Percentiles rank a stretch among this genome's conserved stretches.
phyloP scores from a whole-genome alignment of 2,888 invertebrate genomes.

The Rotaria socialis region DNA sequence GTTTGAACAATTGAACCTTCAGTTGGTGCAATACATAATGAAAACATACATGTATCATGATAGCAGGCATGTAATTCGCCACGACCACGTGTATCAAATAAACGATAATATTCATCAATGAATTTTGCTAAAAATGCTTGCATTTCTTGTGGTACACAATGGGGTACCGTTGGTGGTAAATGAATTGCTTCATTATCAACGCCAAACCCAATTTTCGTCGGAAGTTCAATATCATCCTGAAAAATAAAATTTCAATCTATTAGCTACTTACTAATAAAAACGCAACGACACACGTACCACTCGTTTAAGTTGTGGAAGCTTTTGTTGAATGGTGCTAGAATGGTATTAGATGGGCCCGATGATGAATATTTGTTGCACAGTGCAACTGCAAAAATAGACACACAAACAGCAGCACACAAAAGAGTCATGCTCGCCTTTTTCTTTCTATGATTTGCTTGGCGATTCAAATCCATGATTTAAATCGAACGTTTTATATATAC shows the following conservation, averaged over 20 bases:
- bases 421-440: too few relatives aligned
- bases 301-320: conserved; percentile 28
- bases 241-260: neutral
- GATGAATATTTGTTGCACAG: neutral
- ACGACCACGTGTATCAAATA: conserved; percentile 35
- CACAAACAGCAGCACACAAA: neutral
- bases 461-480: neutral
- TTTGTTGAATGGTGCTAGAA: conserved; percentile 15
- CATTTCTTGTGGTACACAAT: conserved; percentile 8
- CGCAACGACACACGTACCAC: neutral
- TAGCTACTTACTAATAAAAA: neutral
- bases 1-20: neutral
- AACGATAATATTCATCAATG: conserved; percentile 31
- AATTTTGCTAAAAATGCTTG: neutral
- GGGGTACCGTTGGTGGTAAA: neutral
- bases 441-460: too few relatives aligned
- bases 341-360: neutral
- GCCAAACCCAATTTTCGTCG: neutral
- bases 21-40: conserved; percentile 31
- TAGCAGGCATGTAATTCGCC: neutral
- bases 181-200: neutral
- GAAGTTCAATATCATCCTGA: neutral
- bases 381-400: conserved; percentile 16
- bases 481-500: neutral
- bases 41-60: conserved; percentile 23